phyloP scores from a whole-genome alignment of 2,888 invertebrate species.

The Melieria omissa region DNA sequence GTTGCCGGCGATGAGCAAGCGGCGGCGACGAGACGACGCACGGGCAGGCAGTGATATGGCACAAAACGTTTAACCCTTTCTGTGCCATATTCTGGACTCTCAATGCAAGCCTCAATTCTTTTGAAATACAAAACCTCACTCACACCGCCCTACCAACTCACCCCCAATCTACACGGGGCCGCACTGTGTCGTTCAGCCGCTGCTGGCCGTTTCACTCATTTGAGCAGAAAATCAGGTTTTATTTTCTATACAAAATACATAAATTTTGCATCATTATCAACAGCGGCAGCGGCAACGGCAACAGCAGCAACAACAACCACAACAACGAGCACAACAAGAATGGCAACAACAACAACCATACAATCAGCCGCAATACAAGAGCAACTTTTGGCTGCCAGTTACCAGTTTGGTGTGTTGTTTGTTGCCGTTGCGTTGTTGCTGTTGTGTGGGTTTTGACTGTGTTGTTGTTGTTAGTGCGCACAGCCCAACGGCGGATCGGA shows the following conservation, averaged over 20 bases:
- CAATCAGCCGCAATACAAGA: no score
- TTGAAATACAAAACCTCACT: no score
- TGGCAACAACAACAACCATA: no score
- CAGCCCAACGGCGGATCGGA: neutral
- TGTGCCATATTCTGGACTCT: no score
- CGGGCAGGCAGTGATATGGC: no score
- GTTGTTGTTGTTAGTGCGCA: neutral
- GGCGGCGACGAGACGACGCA: neutral
- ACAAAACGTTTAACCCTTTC: no score
- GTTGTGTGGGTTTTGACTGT: constrained; percentile 10
- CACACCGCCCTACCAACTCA: no score
- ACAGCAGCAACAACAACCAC: constrained; percentile 18
- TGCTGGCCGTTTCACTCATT: constrained; percentile 43
- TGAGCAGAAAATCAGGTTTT: constrained; percentile 58
- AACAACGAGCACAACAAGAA: neutral
- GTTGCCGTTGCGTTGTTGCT: neutral
- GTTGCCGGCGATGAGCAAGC: neutral
- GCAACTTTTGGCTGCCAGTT: no score
- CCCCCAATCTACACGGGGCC: no score
- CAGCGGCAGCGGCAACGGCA: constrained; percentile 8
- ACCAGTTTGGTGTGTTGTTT: no score
- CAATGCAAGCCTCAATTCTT: no score
- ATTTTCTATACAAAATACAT: constrained; percentile 64
- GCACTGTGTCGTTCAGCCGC: no score
- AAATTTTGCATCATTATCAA: constrained; percentile 61